Percentiles rank a stretch among this genome's conserved stretches.
These are phyloP conservation scores for Cataglyphis cursor DNA, from an alignment of 2,888 invertebrate species.

Conservation along the genomic window DNA sequence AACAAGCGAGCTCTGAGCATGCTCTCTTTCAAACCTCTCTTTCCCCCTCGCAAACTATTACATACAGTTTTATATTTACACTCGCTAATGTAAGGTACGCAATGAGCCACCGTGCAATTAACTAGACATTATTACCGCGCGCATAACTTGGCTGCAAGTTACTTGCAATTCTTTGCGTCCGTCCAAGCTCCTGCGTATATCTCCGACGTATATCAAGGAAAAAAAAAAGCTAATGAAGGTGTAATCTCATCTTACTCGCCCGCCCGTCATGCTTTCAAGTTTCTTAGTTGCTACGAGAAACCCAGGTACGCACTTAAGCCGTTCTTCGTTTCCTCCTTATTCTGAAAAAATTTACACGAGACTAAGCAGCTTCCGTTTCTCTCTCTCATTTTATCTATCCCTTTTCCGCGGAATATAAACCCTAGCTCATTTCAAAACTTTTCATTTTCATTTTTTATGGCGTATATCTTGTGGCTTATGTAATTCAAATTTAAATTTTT, in stretches of 20 bases:
- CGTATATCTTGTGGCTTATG: not conserved
- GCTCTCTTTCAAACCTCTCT: conserved; percentile 16
- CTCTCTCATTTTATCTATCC: conserved; percentile 50
- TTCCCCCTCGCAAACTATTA: conserved; percentile 21
- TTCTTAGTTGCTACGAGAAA: conserved; percentile 32
- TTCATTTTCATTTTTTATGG: not conserved
- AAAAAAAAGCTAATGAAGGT: conserved; percentile 63
- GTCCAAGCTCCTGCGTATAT: conserved; percentile 42
- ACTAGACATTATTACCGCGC: conserved; percentile 79
- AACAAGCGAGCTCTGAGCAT: not conserved
- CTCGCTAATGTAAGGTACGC: conserved; percentile 19
- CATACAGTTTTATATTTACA: conserved; percentile 58
- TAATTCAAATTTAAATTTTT: not conserved
- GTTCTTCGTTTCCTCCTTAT: conserved; percentile 38
- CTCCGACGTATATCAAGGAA: conserved; percentile 50
- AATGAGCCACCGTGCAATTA: conserved; percentile 76
- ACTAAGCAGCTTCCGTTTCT: conserved; percentile 63
- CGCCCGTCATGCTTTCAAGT: conserved; percentile 41
- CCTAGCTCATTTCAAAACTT: not conserved
- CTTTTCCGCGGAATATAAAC: conserved; percentile 48
- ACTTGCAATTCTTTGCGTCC: conserved; percentile 70
- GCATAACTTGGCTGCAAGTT: conserved; percentile 75
- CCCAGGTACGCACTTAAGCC: conserved; percentile 20
- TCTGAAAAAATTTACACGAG: conserved; percentile 55
- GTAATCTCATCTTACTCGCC: conserved; percentile 67